Percentiles rank a stretch among this genome's conserved stretches.
Conservation (phyloP, 2,113 vertebrate species). For the Stigmatopora argus region DNA sequence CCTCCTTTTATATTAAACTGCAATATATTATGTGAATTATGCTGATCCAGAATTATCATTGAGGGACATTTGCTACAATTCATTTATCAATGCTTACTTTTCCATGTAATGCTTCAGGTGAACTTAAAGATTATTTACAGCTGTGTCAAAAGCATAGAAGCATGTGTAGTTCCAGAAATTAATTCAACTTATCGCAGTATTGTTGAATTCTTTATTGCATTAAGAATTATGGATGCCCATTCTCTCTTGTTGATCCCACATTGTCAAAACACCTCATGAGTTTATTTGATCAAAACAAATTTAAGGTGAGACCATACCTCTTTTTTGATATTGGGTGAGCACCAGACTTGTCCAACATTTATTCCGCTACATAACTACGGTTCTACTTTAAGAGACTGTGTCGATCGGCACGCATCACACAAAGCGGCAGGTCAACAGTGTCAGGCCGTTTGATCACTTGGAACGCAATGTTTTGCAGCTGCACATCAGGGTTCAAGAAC, state of each 20-base stretch:
- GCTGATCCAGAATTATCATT: background rate
- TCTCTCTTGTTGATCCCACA: background rate
- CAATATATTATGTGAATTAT: background rate
- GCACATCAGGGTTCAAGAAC: constrained; percentile 99
- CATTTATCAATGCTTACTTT: background rate
- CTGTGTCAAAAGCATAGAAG: background rate
- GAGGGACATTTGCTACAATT: background rate
- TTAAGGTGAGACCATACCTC: no score
- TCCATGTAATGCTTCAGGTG: background rate
- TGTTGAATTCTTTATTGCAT: background rate
- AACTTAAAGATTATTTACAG: background rate
- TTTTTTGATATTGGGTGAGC: background rate
- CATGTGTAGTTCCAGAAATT: no score
- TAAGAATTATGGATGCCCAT: background rate
- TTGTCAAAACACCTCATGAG: background rate
- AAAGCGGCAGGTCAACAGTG: constrained; percentile 36
- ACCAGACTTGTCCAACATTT: background rate
- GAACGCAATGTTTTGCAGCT: constrained; percentile 97
- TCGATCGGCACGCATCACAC: constrained; percentile 27
- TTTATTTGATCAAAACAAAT: no score
- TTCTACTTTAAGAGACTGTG: constrained; percentile 16
- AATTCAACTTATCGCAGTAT: background rate
- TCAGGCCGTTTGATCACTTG: constrained; percentile 56
- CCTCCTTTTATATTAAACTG: background rate
- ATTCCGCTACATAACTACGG: constrained; percentile 23